phyloP scores from a whole-genome alignment of 2,113 vertebrate species.

The Albula glossodonta region DNA sequence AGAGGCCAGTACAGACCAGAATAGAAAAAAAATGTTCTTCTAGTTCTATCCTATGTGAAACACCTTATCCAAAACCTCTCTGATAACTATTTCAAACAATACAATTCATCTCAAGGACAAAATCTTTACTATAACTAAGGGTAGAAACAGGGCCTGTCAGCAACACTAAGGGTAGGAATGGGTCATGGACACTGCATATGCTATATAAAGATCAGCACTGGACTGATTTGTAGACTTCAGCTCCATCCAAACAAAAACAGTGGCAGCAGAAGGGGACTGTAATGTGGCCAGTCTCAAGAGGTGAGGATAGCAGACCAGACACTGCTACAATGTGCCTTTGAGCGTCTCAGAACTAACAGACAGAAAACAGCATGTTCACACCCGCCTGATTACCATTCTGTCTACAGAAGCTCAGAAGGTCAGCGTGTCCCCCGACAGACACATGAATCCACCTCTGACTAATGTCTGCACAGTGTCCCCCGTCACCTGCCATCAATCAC shows the following conservation, averaged over 20 bases:
- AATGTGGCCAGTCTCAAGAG: neutral
- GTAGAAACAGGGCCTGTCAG: too few relatives aligned
- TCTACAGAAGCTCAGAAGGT: neutral
- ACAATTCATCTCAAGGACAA: too few relatives aligned
- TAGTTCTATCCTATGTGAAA: too few relatives aligned
- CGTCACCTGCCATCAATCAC: slow-evolving; percentile 4
- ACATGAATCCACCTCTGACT: neutral
- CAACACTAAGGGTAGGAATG: too few relatives aligned
- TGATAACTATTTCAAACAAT: too few relatives aligned
- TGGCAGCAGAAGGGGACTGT: neutral
- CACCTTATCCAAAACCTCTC: too few relatives aligned
- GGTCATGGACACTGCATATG: too few relatives aligned
- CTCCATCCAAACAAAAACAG: neutral
- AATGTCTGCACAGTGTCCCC: neutral
- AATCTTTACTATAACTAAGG: too few relatives aligned
- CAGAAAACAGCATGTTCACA: neutral
- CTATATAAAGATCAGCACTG: neutral
- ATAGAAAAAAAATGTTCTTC: too few relatives aligned
- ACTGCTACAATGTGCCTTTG: neutral
- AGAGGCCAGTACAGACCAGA: too few relatives aligned
- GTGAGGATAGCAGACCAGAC: neutral
- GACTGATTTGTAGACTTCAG: too few relatives aligned
- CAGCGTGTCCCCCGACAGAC: neutral
- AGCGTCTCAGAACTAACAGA: neutral
- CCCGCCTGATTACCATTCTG: slow-evolving; percentile 12